Evolutionary conservation across 2,797 vertebrate species (phyloP).

Genomic region (Neosilurus hyrtlii): DNA sequence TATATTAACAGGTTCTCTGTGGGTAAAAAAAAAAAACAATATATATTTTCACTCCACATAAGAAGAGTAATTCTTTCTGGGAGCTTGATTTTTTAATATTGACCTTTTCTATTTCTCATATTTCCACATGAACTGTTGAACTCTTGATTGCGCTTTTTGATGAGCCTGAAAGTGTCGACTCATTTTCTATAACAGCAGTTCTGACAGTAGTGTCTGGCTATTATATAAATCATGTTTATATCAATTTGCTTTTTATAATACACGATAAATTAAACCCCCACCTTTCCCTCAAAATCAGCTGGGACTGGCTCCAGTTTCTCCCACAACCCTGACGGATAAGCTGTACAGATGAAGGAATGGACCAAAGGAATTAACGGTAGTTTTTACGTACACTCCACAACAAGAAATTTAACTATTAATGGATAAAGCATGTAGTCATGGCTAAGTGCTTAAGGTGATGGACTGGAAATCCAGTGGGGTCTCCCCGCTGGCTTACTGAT

Average conservation of each 20-base stretch:
- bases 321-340: too few relatives aligned
- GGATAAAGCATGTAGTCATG: not conserved
- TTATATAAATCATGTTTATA: not conserved
- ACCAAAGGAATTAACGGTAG: not conserved
- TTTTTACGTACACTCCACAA: not conserved
- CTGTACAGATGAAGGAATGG: too few relatives aligned
- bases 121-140: slow-evolving; percentile 31
- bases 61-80: not conserved
- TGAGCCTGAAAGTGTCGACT: too few relatives aligned
- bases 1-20: not conserved
- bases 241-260: not conserved
- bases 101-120: slow-evolving; percentile 31
- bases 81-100: slow-evolving; percentile 18
- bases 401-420: not conserved
- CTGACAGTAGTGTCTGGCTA: not conserved
- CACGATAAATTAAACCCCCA: too few relatives aligned
- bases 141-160: not conserved
- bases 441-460: too few relatives aligned
- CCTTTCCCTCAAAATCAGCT: too few relatives aligned
- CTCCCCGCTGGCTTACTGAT: too few relatives aligned
- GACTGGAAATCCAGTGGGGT: too few relatives aligned
- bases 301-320: too few relatives aligned
- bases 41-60: not conserved
- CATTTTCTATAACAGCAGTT: not conserved
- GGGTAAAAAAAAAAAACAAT: too few relatives aligned